Evolutionary conservation across 1,140 invertebrate genomes (phyloP), one percentile per base, ranked within the genome.

Genomic region (Pygmarrhopalites habei): DNA sequence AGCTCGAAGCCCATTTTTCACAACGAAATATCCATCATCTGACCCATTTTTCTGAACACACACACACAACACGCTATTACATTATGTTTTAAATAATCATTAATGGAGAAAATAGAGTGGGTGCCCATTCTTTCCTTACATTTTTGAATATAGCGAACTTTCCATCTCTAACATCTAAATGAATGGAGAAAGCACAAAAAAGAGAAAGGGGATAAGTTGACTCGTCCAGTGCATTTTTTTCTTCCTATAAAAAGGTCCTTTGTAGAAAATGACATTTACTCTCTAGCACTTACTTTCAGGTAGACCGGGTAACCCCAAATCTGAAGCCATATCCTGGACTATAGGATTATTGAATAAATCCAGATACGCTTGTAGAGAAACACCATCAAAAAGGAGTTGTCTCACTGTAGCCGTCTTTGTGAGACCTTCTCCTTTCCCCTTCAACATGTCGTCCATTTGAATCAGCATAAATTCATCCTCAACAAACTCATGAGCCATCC

Each of bases 361-460:
- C 1, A 64, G 23, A 41, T 67, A 67, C 4, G 60, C 25, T 32
- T 67, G 26, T n/a, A 63, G 46, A 7, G 56, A 60, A 0, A 67
- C 29, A 0, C 65, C 65, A 26, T 62, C 60, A 35, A 67, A 64
- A 17, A 67, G 46, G n/a, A 67, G 2, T 17, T 60, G n/a, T 44
- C 41, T 32, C 17, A 67, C 61, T 32, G 57, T 63, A 10, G 47
- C 46, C 17, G 60, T 67, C 12, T 26, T 60, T 7, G 51, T 59
- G 15, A 67, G 51, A 19, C 26, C 57, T 58, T 67, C 65, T 0
- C 61, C 61, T 21, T 56, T 56, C 19, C 28, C 41, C 4, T 23
- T 19, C n/a, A 55, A 53, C 19, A 23, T 29, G 1, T 12, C 28
- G 17, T 59, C 57, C 35, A 64, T 12, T 0, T 26, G 46, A 5